Evolutionary conservation across 2,797 vertebrate species (phyloP), one percentile per base, ranked within the genome.

Genomic region (Strix occidentalis): DNA sequence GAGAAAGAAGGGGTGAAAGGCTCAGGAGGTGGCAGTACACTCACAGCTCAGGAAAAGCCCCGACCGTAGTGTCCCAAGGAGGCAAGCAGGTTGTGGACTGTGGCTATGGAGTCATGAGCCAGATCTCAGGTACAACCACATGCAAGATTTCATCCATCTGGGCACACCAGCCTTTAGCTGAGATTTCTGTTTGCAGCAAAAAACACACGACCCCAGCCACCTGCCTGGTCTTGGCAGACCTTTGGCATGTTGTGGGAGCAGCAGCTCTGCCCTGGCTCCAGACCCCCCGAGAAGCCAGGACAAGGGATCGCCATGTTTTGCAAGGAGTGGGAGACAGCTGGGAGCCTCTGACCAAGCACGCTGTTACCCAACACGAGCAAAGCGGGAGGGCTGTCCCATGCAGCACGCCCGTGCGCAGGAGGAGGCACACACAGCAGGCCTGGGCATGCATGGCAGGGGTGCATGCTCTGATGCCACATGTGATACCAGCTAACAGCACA

Each of bases 41-140:
- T 58, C 80, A 57, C 9, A 93, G 75, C 57, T 39, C 11, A 33
- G 60, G 64, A 82, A 71, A 71, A 77, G 61, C 31, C 53, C 41
- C 2, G 4, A 9, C 13, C 0, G 0, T 4, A 17, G n/a, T 4
- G 26, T 45, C 37, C 72, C 0, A 2, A 57, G 46, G 41, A 65
- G 35, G 50, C 87, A 68, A 54, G 80, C 54, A 88, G 86, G 23
- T 7, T 70, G 16, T 43, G 83, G 69, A 64, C 26, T 10, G 5
- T 2, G 1, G 33, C 35, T 45, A 3, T 1, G 39, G 61, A 90
- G 53, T 61, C 39, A n/a, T 1, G 5, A 78, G 50, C 29, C 29
- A 54, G 29, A 19, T 80, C 23, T 87, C 9, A 13, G 31, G 28
- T 29, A 48, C n/a, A 69, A 51, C 28, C 60, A 56, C 24, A 33